Evolutionary conservation across 1,140 invertebrate species (phyloP).

Genomic region (Brachionus calyciflorus): DNA sequence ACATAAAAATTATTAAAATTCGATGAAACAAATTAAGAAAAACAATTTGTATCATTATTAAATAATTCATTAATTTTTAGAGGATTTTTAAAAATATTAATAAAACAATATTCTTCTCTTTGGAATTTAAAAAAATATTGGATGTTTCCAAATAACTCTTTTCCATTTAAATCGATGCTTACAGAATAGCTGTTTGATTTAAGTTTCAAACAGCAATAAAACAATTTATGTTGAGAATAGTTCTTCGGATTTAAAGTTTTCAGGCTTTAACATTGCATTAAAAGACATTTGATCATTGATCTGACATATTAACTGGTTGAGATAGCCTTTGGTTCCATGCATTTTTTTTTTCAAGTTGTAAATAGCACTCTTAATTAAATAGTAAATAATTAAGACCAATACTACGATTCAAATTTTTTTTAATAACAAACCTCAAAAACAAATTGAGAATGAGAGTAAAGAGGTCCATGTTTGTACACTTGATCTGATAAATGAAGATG

Average conservation of each 20-base stretch:
- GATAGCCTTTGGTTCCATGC: slow-evolving; percentile 11
- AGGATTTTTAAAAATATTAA: not conserved
- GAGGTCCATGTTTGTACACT: not conserved
- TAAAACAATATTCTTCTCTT: not conserved
- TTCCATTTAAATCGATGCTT: not conserved
- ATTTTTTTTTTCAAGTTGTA: slow-evolving; percentile 3
- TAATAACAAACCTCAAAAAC: not conserved
- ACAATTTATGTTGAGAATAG: not conserved
- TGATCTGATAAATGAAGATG: not conserved
- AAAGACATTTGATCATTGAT: not conserved
- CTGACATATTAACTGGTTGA: not conserved
- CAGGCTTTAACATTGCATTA: not conserved
- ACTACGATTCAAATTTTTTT: not conserved
- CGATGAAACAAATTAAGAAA: not conserved
- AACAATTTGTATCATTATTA: not conserved
- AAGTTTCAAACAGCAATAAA: not conserved
- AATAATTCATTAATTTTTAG: not conserved
- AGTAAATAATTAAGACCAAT: not conserved
- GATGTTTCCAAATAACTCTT: not conserved
- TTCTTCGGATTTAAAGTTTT: not conserved
- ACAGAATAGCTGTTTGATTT: not conserved
- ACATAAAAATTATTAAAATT: not conserved
- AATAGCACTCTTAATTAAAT: not conserved
- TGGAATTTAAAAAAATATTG: slow-evolving; percentile 11
- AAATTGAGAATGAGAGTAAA: slow-evolving; percentile 21